Base-by-base conservation (phyloP, 2,888 invertebrate species). In the Holacanthella duospinosa region DNA sequence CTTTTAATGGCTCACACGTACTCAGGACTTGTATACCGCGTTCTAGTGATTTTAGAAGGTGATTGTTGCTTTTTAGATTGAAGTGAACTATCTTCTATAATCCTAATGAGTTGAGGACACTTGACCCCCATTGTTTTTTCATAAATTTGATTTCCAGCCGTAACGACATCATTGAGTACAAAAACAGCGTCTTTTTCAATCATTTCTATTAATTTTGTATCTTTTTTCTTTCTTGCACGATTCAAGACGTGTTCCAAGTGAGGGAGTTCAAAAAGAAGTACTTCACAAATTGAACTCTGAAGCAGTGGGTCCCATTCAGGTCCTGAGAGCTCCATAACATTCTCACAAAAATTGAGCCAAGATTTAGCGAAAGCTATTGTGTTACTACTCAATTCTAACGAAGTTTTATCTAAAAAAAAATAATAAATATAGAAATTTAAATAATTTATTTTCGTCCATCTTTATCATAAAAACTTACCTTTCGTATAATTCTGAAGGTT, bases 351-450 rank as follows among this genome's bases (percentile, higher is more conserved):
- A 27, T 84, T 83, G 54, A 89, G 79, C 73, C 86, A 87, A 2
- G 87, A 81, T 77, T 87, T 88, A 4, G 86, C 84, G 78, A 92
- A 92, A 75, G 86, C 84, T 68, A 89, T 80, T 3, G 88, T 89
- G 78, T 89, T 91, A 74, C 83, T 82, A 0, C 91, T 90, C 73
- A 92, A 78, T 68, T 86, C 84, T 59, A 90, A 80, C 85, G 87
- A 87, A 36, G 66, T 60, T 63, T 70, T 84, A 85, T 79, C 76
- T 67, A 68, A 76, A 65, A 59, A 43, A 69, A 64, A 56, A 25
- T 27, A 60, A 36, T n/a, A 36, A n/a, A 27, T 54, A n/a, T 21
- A 16, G 54, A 24, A 43, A 29, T 56, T 54, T 36, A 29, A 27
- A 62, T 65, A 43, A 26, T 43, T 25, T 16, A 55, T 25, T n/a